A percentile compares a stretch with the other conserved stretches of the same genome.
Evolutionary conservation across 53 echinoderm and acorn worm genomes (phyloP).

Genomic region (Temnopleurus reevesii): DNA sequence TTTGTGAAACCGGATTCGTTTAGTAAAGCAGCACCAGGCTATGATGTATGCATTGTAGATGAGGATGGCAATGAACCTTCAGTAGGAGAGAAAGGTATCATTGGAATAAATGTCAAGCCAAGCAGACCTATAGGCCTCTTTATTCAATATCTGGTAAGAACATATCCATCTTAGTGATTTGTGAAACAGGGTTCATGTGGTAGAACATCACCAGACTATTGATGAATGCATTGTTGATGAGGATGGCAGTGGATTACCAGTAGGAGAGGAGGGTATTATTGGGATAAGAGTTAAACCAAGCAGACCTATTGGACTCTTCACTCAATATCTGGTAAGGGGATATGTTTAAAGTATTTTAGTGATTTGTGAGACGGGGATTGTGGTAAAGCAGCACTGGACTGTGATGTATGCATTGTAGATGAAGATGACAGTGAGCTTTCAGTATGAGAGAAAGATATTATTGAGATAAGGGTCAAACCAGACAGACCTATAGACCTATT

Average conservation of each 20-base stretch:
- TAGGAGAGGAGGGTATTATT: conserved; percentile 81
- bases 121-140: conserved; percentile 83
- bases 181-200: too few species aligned
- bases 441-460: too few species aligned
- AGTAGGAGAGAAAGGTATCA: conserved; percentile 76
- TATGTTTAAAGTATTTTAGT: too few species aligned
- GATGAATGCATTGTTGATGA: conserved; percentile 80
- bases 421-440: too few species aligned
- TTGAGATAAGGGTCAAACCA: too few species aligned
- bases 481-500: too few species aligned
- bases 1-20: conserved; percentile 87
- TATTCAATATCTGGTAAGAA: conserved; percentile 87
- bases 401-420: too few species aligned
- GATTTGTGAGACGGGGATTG: too few species aligned
- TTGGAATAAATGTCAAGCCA: conserved; percentile 83
- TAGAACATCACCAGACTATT: conserved; percentile 79
- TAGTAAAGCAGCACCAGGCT: conserved; percentile 88
- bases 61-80: conserved; percentile 76
- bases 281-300: conserved; percentile 78
- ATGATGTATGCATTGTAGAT: conserved; percentile 76
- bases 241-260: conserved; percentile 71
- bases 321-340: conserved; percentile 89
- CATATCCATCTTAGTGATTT: too few species aligned
- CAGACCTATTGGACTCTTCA: conserved; percentile 85
- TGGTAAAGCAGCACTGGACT: too few species aligned